phyloP scores from a whole-genome alignment of 2,888 invertebrate genomes.

The Nymphalis urticae region DNA sequence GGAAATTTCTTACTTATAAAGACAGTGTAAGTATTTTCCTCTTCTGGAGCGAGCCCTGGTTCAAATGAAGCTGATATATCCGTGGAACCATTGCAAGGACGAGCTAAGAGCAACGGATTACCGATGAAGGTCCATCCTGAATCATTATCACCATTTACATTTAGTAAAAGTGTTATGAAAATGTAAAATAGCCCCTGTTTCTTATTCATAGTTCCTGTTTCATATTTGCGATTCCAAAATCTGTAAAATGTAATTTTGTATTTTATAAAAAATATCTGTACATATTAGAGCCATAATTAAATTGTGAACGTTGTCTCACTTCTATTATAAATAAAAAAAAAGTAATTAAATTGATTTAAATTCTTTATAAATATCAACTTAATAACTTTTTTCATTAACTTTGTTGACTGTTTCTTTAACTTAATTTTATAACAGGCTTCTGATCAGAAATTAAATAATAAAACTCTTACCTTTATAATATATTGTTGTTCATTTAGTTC shows the following conservation, averaged over 20 bases:
- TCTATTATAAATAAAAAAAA: too few species aligned
- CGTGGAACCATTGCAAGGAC: slow-evolving; percentile 43
- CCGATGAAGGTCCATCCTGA: slow-evolving; percentile 43
- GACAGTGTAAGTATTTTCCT: slow-evolving; percentile 45
- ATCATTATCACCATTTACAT: slow-evolving; percentile 24
- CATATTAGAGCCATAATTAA: too few species aligned
- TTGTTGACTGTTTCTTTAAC: too few species aligned
- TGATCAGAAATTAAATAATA: too few species aligned
- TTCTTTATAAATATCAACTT: too few species aligned
- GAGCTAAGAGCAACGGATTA: slow-evolving; percentile 33
- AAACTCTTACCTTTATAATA: too few species aligned
- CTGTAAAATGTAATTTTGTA: not conserved
- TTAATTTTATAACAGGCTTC: too few species aligned
- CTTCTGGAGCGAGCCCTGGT: slow-evolving; percentile 43
- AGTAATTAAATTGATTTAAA: too few species aligned
- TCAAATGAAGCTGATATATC: slow-evolving; percentile 41
- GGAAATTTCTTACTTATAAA: slow-evolving; percentile 38
- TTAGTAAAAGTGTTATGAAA: slow-evolving; percentile 7
- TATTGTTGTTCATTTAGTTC: too few species aligned
- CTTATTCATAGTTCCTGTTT: not conserved
- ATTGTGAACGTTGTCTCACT: too few species aligned
- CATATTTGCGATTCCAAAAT: not conserved
- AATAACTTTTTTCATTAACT: too few species aligned
- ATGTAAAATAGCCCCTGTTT: not conserved
- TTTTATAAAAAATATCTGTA: too few species aligned